Evolutionary conservation across 2,888 invertebrate species (phyloP), one percentile per base, ranked within the genome.

Genomic region (Zonitis immaculata): DNA sequence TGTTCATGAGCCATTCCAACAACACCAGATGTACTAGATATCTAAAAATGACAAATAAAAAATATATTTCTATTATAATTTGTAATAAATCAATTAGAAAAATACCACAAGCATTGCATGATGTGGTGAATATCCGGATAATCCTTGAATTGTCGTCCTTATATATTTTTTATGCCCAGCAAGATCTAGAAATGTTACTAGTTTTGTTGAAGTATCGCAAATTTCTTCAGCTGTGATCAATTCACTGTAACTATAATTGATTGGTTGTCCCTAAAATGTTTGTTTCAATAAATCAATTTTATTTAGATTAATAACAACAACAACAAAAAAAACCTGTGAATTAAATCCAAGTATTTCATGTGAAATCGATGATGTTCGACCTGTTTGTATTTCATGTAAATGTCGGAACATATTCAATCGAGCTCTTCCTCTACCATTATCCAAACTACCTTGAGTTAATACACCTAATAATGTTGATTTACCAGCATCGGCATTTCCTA

Each of bases 301-400:
- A 49, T 16, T 11, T n/a, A n/a, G n/a, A n/a, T n/a, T n/a, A n/a
- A n/a, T n/a, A n/a, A n/a, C n/a, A n/a, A n/a, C n/a, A n/a, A n/a
- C n/a, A n/a, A n/a, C n/a, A 2, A 35, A 11, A 20, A 5, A 39
- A 58, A 80, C 86, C 80, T 86, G 80, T 1, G 85, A 83, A 75
- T 95, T 93, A 73, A 99, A 99, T 7, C 98, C 99, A 6, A 99
- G 82, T 61, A 98, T 94, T 79, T 97, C 96, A 72, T 95, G 95
- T 60, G 94, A 94, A 67, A 97, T 91, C 4, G 95, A 95, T 0
- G 95, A 95, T 0, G 97, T 98, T 58, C 95, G 81, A 0, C 97
- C 97, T 12, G 89, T 87, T 73, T 90, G 88, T 50, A 99, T 93
- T 75, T 99, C 99, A 75, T 99, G 99, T 60, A 94, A 80, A 70